Evolutionary conservation across 2,797 vertebrate species (phyloP).

Genomic region (Novumbra hubbsi): DNA sequence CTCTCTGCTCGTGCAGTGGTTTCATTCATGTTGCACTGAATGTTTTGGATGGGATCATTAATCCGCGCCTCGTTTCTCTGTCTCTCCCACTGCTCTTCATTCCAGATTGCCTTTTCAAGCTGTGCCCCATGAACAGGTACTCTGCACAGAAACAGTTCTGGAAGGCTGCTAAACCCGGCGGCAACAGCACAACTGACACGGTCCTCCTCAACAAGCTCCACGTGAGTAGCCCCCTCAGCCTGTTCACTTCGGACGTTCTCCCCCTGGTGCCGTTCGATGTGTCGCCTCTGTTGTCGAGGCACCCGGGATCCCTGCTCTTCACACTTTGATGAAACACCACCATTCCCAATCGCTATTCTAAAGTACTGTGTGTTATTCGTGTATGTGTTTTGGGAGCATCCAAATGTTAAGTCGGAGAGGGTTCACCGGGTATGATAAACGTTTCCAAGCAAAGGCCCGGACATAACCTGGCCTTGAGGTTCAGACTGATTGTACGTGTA

Average conservation of each 20-base stretch:
- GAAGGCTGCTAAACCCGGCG: conserved; percentile 97
- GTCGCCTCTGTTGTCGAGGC: background rate
- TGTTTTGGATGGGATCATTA: background rate
- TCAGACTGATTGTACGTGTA: too few relatives aligned
- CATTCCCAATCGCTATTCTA: background rate
- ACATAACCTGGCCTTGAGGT: too few relatives aligned
- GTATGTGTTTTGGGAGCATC: too few relatives aligned
- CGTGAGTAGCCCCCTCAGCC: conserved; percentile 70
- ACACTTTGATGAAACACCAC: background rate
- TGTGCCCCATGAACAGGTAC: conserved; percentile 99
- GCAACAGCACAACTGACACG: conserved; percentile 89
- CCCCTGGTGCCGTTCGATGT: background rate
- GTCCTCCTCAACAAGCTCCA: conserved; percentile 97
- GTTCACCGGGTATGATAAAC: too few relatives aligned
- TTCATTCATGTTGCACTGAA: background rate
- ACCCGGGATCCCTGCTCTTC: background rate
- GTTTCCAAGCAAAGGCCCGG: too few relatives aligned
- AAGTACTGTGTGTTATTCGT: too few relatives aligned
- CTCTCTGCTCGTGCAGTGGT: background rate
- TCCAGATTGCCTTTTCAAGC: conserved; percentile 94
- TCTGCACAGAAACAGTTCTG: conserved; percentile 99
- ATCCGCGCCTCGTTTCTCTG: background rate
- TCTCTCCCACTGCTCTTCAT: background rate
- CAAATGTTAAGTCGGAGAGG: too few relatives aligned
- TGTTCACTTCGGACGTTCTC: background rate